These are phyloP conservation scores for Pelusios castaneus DNA, from an alignment of 2,113 vertebrate species.

Conservation along the genomic window DNA sequence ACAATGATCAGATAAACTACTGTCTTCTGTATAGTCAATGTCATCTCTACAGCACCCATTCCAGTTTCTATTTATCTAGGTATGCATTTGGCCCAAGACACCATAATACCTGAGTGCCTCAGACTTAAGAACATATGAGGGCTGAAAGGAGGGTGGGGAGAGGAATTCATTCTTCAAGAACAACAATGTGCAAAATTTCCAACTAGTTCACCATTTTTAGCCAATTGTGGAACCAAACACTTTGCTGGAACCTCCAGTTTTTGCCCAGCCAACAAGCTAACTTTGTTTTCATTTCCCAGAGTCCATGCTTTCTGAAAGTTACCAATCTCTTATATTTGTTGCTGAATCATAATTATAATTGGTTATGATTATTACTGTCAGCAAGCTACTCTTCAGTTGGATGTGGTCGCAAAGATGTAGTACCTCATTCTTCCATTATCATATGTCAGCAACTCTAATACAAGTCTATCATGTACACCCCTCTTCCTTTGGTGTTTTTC, in stretches of 20 bases:
- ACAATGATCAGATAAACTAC: background rate
- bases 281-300: background rate
- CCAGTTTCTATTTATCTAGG: background rate
- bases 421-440: background rate
- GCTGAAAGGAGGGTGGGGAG: background rate
- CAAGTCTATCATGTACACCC: background rate
- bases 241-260: background rate
- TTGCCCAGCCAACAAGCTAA: background rate
- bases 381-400: slow-evolving; percentile 2
- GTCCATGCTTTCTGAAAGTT: background rate
- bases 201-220: background rate
- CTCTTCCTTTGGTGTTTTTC: background rate
- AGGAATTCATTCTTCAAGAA: background rate
- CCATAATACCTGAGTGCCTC: background rate
- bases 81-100: fast-evolving
- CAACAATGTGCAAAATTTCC: fast-evolving
- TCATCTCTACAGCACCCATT: background rate
- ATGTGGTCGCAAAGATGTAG: background rate
- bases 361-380: background rate
- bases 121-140: background rate
- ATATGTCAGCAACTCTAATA: slow-evolving; percentile 3
- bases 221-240: background rate
- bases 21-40: background rate
- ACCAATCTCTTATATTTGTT: background rate
- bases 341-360: background rate